phyloP scores from a whole-genome alignment of 2,797 vertebrate genomes.

The Zenarchopterus dispar region DNA sequence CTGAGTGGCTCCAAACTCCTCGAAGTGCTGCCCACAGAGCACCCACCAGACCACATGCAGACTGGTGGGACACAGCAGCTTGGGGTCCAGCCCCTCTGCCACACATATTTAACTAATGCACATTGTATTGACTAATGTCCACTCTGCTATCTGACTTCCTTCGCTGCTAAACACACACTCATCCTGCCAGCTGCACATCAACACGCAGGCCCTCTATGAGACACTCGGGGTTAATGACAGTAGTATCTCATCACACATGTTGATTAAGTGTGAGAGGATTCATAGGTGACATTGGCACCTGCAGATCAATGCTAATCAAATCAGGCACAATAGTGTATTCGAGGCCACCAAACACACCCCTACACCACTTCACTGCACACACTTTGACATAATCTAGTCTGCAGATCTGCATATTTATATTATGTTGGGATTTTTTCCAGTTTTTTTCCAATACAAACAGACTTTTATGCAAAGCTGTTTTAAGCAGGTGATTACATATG shows the following conservation, averaged over 20 bases:
- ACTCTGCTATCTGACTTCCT: slow-evolving; percentile 44
- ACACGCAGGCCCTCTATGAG: slow-evolving; percentile 60
- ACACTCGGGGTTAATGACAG: slow-evolving; percentile 56
- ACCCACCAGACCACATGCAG: slow-evolving; percentile 55
- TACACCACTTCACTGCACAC: slow-evolving; percentile 23
- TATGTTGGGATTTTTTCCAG: slow-evolving; percentile 47
- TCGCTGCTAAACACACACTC: slow-evolving; percentile 37
- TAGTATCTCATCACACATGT: slow-evolving; percentile 57
- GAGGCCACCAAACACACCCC: slow-evolving; percentile 32
- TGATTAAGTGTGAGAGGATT: slow-evolving; percentile 62
- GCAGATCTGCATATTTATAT: slow-evolving; percentile 38
- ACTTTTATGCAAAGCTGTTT: slow-evolving; percentile 31
- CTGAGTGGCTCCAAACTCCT: slow-evolving; percentile 75
- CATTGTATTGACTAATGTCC: slow-evolving; percentile 48
- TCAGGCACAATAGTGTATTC: slow-evolving; percentile 21
- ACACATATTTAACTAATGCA: slow-evolving; percentile 45
- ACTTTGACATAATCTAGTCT: slow-evolving; percentile 41
- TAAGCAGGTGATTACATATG: slow-evolving; percentile 50
- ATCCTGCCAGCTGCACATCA: slow-evolving; percentile 54
- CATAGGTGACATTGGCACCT: slow-evolving; percentile 54
- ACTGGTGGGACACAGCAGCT: slow-evolving; percentile 36
- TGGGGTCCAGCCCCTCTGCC: slow-evolving; percentile 30
- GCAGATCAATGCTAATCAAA: slow-evolving; percentile 62
- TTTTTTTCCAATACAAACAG: slow-evolving; percentile 28
- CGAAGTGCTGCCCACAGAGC: slow-evolving; percentile 48